A percentile compares a stretch with the other conserved stretches of the same genome.
These are phyloP conservation scores for Cynoglossus semilaevis DNA, from an alignment of 2,113 vertebrate genomes.

Conservation along the genomic window DNA sequence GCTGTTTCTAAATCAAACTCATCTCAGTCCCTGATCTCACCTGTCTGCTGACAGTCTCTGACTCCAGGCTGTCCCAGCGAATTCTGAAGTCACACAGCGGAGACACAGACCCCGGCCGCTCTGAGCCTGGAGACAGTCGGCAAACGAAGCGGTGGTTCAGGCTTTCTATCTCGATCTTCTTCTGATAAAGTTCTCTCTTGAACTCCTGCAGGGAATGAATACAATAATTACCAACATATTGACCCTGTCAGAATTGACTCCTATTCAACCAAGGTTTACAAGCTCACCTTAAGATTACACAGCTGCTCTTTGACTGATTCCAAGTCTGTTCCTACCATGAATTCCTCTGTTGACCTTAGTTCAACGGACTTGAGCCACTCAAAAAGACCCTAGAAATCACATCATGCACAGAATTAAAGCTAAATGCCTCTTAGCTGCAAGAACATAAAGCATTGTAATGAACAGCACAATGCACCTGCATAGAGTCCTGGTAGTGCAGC, in stretches of 20 bases:
- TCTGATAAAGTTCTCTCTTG: conserved; percentile 87
- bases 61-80: conserved; percentile 84
- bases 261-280: background rate
- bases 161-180: conserved; percentile 87
- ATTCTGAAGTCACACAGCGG: conserved; percentile 75
- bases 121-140: conserved; percentile 64
- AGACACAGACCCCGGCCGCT: conserved; percentile 58
- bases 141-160: conserved; percentile 76
- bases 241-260: background rate
- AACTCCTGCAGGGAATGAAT: conserved; percentile 73
- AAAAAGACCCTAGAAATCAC: conserved; percentile 73
- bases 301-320: conserved; percentile 83
- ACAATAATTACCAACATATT: background rate
- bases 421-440: no score
- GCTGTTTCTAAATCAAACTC: background rate
- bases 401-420: background rate
- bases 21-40: conserved; percentile 51
- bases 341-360: conserved; percentile 78
- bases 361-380: conserved; percentile 83
- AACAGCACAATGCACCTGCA: conserved; percentile 75
- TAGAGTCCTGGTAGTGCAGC: conserved; percentile 78
- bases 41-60: conserved; percentile 82
- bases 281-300: conserved; percentile 81
- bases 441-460: no score
- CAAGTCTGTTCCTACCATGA: conserved; percentile 78